These are phyloP conservation scores for Melanostigma gelatinosum DNA, from an alignment of 2,113 vertebrate genomes.

Conservation along the genomic window DNA sequence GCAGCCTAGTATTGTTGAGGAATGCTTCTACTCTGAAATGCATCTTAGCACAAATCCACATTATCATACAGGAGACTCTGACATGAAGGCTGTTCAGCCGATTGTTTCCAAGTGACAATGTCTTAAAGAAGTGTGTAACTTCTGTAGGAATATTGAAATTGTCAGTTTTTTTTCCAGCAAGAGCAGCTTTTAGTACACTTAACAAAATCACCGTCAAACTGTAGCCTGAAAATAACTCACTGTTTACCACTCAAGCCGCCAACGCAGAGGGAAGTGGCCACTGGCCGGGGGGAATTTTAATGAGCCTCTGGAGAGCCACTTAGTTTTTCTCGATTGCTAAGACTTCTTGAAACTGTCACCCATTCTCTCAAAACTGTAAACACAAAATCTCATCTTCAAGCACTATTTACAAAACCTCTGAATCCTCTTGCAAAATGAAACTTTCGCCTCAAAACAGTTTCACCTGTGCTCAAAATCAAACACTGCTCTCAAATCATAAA, in stretches of 20 bases:
- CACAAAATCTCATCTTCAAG: too few relatives aligned
- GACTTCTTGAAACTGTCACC: too few relatives aligned
- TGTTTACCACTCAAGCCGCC: neutral
- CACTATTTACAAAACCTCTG: too few relatives aligned
- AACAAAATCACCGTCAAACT: slow-evolving; percentile 2
- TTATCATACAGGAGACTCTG: neutral
- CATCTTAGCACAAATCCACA: neutral
- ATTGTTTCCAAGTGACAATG: neutral
- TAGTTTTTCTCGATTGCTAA: too few relatives aligned
- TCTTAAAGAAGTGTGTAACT: neutral
- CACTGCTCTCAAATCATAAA: too few relatives aligned
- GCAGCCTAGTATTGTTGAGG: slow-evolving; percentile 38
- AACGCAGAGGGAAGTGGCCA: neutral
- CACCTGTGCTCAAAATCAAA: too few relatives aligned
- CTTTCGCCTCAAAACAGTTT: too few relatives aligned
- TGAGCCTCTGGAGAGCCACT: slow-evolving; percentile 9
- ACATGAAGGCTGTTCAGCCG: neutral
- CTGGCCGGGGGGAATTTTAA: slow-evolving; percentile 17
- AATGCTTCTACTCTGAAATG: neutral
- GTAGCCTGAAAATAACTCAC: neutral
- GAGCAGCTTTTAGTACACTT: neutral
- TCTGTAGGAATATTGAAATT: neutral
- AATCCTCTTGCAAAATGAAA: too few relatives aligned
- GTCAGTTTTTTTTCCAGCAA: neutral
- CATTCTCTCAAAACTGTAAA: too few relatives aligned